Base-by-base conservation (phyloP, 2,797 vertebrate species). In the Channa striata region DNA sequence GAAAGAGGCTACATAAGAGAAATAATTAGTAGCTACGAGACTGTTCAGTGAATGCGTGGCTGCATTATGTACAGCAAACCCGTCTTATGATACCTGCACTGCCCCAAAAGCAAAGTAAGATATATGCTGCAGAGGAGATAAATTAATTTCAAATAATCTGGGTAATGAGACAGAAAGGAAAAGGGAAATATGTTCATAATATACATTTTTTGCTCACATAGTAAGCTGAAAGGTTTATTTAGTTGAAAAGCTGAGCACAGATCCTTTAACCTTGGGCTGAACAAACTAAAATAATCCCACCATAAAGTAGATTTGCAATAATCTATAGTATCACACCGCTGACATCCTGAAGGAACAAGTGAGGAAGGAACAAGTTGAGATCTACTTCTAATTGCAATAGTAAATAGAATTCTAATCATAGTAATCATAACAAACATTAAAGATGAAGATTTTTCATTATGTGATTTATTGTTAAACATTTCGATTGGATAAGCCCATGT, bases 351-450 rank as follows among this genome's bases (percentile, higher is more conserved):
- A 6, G 25, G 25, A 4, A 4, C 4, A 30, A 30, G 4, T 30
- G 25, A 30, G 6, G 25, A 30, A 4, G 25, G 25, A 30, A 30
- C 25, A 50, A 51, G 16, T 64, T 3, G 1, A n/a, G n/a, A 37
- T 34, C 19, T 20, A 17, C 7, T 33, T 62, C 25, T 30, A 30
- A 30, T 30, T 6, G 25, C 25, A n/a, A 33, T 56, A 33, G 40
- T 16, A 56, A 40, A 64, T 34, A 33, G 7, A 51, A 74, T 14
- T 16, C 30, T 8, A 25, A 46, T 44, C 46, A 64, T n/a, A n/a
- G n/a, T n/a, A n/a, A n/a, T 34, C 17, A 68, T 17, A 42, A 51
- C 47, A 51, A 25, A 50, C 36, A 19, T 60, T 20, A 47, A 49
- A 30, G 43, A n/a, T 8, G 30, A n/a, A n/a, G n/a, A 49, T 23